Evolutionary conservation across 2,888 invertebrate genomes (phyloP).

Genomic region (Epirrita christyi): DNA sequence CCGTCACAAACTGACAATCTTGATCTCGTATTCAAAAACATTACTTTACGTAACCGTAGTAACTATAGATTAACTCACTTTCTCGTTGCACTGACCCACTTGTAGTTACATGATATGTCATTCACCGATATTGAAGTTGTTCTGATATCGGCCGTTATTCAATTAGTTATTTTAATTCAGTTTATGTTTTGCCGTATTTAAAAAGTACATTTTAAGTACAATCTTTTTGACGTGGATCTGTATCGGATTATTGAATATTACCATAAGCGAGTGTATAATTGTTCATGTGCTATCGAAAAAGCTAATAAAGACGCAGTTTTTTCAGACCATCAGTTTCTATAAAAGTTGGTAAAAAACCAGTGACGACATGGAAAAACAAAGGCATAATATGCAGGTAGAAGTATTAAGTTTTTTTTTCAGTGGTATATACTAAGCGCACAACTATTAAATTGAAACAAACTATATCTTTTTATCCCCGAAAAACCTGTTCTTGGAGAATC

Average conservation of each 20-base stretch:
- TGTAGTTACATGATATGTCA: constrained; percentile 36
- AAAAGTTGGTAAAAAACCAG: too few relatives aligned
- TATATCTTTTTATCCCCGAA: too few relatives aligned
- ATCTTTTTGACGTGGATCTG: background rate
- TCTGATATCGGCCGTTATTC: constrained; percentile 3
- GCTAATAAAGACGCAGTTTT: too few relatives aligned
- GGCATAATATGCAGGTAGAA: too few relatives aligned
- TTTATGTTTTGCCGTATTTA: background rate
- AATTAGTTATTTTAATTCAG: background rate
- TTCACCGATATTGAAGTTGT: constrained; percentile 20
- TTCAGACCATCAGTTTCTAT: too few relatives aligned
- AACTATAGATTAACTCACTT: constrained; percentile 27
- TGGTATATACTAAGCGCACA: too few relatives aligned
- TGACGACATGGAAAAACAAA: too few relatives aligned
- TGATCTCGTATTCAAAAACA: constrained; percentile 14
- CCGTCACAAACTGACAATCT: constrained; percentile 16
- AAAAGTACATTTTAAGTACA: background rate
- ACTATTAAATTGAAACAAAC: too few relatives aligned
- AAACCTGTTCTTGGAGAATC: too few relatives aligned
- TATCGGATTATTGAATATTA: background rate
- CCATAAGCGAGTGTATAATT: too few relatives aligned
- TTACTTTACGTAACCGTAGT: constrained; percentile 18
- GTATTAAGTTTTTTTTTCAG: too few relatives aligned
- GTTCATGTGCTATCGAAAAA: too few relatives aligned
- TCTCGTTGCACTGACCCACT: constrained; percentile 37